Conservation (phyloP, 2,888 invertebrate genomes). For the Lepidonotus clava region DNA sequence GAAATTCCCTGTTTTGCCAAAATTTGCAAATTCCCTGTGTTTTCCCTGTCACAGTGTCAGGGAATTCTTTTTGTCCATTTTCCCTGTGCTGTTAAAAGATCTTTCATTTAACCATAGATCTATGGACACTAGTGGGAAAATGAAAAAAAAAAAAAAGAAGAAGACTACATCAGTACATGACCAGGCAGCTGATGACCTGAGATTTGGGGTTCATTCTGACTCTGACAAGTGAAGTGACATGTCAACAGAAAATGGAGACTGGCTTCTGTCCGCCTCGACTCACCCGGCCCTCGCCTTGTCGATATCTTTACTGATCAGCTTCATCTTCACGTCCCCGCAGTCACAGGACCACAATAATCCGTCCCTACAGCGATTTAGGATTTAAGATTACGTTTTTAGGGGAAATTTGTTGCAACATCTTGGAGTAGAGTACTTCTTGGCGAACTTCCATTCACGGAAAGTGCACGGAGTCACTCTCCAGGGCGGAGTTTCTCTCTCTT, state of each 20-base stretch:
- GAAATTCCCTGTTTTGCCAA: too few relatives aligned
- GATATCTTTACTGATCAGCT: slow-evolving; percentile 72
- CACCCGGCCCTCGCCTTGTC: slow-evolving; percentile 75
- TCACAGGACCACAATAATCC: background rate
- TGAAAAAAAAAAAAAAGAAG: background rate
- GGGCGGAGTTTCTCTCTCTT: too few relatives aligned
- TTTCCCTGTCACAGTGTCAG: too few relatives aligned
- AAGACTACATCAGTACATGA: background rate
- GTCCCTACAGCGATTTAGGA: background rate
- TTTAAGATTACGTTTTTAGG: background rate
- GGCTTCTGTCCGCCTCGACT: slow-evolving; percentile 43
- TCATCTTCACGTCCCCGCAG: slow-evolving; percentile 66
- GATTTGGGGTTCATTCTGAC: background rate
- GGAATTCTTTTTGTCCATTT: too few relatives aligned
- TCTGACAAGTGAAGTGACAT: too few relatives aligned
- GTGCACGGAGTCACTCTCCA: too few relatives aligned
- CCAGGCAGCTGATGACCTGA: background rate
- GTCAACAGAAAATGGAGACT: background rate
- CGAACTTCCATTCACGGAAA: background rate
- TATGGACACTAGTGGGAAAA: background rate
- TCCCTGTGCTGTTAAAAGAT: too few relatives aligned
- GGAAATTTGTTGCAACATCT: background rate
- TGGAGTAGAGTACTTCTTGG: background rate
- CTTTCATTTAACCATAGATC: background rate
- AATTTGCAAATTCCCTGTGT: too few relatives aligned